phyloP scores from a whole-genome alignment of 2,797 vertebrate genomes.

The Sphenodon punctatus region DNA sequence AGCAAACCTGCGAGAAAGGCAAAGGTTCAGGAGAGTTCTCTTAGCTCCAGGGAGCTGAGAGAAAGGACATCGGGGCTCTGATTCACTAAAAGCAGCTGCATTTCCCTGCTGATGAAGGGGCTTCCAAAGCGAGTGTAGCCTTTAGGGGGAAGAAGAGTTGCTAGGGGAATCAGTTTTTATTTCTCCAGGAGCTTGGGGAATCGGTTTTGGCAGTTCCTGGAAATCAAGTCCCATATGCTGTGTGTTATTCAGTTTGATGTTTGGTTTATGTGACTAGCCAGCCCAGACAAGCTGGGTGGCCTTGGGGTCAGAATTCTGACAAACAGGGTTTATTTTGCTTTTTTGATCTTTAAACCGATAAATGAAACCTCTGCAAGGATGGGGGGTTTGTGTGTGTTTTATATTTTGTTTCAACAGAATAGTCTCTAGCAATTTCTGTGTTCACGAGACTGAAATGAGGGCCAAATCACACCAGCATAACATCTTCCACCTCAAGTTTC shows the following conservation, averaged over 20 bases:
- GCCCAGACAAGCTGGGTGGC: background rate
- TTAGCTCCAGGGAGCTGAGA: background rate
- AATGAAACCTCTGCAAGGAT: background rate
- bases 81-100: background rate
- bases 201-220: background rate
- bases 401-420: background rate
- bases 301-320: background rate
- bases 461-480: rapidly evolving
- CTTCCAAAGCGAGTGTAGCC: background rate
- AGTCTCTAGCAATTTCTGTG: background rate
- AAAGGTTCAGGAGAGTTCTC: rapidly evolving
- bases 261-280: background rate
- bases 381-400: background rate
- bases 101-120: background rate
- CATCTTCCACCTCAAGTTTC: background rate
- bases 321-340: background rate
- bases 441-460: background rate
- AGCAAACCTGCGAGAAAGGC: background rate
- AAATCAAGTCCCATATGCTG: background rate
- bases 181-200: background rate
- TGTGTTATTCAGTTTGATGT: background rate
- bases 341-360: background rate
- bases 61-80: background rate
- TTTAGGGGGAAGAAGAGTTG: background rate
- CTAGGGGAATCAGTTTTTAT: background rate